Evolutionary conservation across 2,113 vertebrate genomes (phyloP).

Genomic region (Heterocephalus glaber): DNA sequence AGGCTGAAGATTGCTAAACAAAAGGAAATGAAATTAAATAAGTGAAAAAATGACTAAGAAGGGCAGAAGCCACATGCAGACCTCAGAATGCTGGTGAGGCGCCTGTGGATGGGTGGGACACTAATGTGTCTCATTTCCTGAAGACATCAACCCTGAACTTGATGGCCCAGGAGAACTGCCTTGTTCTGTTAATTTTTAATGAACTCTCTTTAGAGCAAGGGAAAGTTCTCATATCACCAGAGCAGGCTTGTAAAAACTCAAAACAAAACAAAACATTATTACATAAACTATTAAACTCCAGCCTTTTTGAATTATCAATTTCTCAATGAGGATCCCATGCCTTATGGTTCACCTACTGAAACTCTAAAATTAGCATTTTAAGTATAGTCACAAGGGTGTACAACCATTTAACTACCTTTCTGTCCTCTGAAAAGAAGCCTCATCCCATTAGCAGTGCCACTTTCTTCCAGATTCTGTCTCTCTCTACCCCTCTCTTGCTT

Average conservation of each 20-base stretch:
- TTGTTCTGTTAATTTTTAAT: background rate
- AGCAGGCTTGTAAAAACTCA: background rate
- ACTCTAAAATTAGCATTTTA: background rate
- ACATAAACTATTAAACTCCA: background rate
- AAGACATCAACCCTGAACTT: background rate
- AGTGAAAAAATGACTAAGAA: background rate
- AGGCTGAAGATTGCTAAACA: background rate
- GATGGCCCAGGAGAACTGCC: background rate
- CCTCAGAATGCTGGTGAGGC: background rate
- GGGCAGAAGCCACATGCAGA: background rate
- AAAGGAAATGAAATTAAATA: conserved; percentile 13
- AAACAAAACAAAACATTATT: background rate
- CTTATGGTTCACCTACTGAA: background rate
- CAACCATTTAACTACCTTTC: background rate
- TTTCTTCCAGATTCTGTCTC: background rate
- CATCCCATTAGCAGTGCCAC: background rate
- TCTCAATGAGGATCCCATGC: background rate
- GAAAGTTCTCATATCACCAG: background rate
- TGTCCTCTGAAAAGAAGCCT: background rate
- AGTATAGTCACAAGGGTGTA: background rate
- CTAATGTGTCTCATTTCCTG: background rate
- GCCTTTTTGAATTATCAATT: background rate
- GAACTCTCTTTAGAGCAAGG: background rate
- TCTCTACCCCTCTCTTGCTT: no score
- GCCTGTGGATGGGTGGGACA: rapidly evolving